Percentiles rank a stretch among this genome's conserved stretches.
Evolutionary conservation across 2,113 vertebrate species (phyloP).

Genomic region (Tyrannus savana): DNA sequence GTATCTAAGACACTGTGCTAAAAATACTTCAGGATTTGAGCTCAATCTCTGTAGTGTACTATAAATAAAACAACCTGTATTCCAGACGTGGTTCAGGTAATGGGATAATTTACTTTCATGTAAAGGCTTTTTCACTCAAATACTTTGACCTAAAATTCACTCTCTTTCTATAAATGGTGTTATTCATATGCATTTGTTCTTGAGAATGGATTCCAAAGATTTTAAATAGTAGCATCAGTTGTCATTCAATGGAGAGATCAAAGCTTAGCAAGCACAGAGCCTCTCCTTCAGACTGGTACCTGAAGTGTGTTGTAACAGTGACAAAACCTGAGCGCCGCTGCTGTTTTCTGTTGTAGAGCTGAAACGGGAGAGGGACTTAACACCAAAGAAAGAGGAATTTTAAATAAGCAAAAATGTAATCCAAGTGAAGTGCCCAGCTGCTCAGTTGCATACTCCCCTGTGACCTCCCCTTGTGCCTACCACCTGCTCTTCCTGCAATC

Average conservation of each 20-base stretch:
- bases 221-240: neutral
- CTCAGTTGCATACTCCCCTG: neutral
- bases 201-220: neutral
- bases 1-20: neutral
- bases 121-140: neutral
- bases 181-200: neutral
- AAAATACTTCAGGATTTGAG: neutral
- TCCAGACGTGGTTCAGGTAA: neutral
- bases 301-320: neutral
- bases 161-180: neutral
- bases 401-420: neutral
- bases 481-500: neutral
- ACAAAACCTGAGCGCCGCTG: neutral
- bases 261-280: neutral
- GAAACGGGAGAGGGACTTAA: neutral
- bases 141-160: neutral
- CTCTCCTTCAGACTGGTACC: neutral
- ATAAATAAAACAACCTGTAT: neutral
- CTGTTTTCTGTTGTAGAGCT: neutral
- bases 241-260: neutral
- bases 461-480: neutral
- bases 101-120: neutral
- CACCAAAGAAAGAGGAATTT: neutral
- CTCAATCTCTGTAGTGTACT: neutral
- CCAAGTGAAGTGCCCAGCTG: neutral